Evolutionary conservation across 1,140 invertebrate species (phyloP), one percentile per base, ranked within the genome.

Genomic region (Wiebesia pumilae): DNA sequence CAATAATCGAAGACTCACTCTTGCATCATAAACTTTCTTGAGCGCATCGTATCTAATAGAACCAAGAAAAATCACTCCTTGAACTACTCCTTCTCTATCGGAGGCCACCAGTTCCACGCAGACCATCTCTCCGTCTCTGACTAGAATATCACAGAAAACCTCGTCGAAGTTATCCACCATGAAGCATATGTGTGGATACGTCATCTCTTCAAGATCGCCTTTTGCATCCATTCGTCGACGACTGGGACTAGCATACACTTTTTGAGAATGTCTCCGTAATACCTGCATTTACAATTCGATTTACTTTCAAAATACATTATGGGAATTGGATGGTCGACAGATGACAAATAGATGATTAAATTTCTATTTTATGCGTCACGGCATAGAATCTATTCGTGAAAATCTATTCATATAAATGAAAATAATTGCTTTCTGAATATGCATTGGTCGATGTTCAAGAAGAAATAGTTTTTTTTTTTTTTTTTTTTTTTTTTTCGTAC

Each of bases 131-230:
- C 98, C 98, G 94, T 99, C 98, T 78, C 98, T 95, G 47, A 99
- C 98, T 92, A 99, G 94, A 92, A 98, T 97, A 96, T 98, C 98
- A 94, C 97, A 97, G 95, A 99, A 99, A 84, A 98, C 98, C 95
- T 99, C 98, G 94, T 99, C 99, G 94, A 99, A 99, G 95, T 99
- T 99, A 94, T 99, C 99, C 77, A 99, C 98, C 96, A 98, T 98
- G 94, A 99, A 99, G 94, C 98, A 99, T 89, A 99, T 98, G 94
- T 99, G 98, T 3, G 99, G 99, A 94, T 99, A 99, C 51, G 98
- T 99, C 92, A 99, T 99, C 94, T 99, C 98, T 94, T 99, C 99
- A 87, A 97, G 96, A 91, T 99, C 98, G 54, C 98, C 99, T 94
- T 99, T 99, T 27, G 97, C 97, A 93, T 99, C 98, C 98, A 99